Conservation (phyloP, 2,113 vertebrate genomes). For the Rhinichthys klamathensis region DNA sequence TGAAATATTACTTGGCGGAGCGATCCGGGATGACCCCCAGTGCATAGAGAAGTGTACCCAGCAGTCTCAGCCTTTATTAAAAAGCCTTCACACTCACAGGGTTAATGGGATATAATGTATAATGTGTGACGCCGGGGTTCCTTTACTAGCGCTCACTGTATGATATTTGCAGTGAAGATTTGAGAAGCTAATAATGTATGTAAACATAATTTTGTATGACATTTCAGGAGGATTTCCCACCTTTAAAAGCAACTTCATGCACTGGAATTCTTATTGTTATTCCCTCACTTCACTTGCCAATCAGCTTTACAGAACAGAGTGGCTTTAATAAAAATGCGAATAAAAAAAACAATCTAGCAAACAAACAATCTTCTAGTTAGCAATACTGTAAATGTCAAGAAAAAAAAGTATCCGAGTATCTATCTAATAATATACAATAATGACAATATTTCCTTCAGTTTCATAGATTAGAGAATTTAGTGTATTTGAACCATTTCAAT, state of each 20-base stretch:
- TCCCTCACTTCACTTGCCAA: background rate
- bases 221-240: background rate
- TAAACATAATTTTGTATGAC: background rate
- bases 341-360: background rate
- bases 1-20: conserved; percentile 64
- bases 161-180: conserved; percentile 2
- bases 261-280: background rate
- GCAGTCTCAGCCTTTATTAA: conserved; percentile 59
- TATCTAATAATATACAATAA: no score
- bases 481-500: background rate
- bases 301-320: background rate
- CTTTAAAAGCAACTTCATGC: background rate
- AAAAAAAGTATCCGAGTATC: no score
- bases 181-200: conserved; percentile 2
- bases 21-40: conserved; percentile 52
- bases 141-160: background rate
- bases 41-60: conserved; percentile 45
- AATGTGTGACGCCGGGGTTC: background rate
- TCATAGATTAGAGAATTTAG: no score
- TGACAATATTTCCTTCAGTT: no score
- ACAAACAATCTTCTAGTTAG: background rate
- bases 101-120: conserved; percentile 48
- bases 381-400: background rate
- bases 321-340: background rate
- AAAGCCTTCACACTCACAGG: conserved; percentile 53